Base-by-base conservation (phyloP, 30 jellyfish, hydroid and myxozoan genomes). In the Nemopilema nomurai region DNA sequence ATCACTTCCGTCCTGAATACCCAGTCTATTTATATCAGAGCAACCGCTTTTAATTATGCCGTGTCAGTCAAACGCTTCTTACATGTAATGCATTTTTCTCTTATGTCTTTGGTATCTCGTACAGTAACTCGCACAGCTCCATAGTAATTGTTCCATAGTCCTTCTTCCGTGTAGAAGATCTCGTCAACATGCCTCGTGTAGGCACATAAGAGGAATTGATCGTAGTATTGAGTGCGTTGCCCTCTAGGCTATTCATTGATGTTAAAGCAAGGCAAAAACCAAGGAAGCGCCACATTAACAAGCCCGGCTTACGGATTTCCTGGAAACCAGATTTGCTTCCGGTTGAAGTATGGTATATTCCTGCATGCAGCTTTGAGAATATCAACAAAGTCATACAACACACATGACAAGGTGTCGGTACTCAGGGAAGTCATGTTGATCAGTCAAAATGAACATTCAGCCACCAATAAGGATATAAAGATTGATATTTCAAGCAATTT, bases 281-380 rank as follows among this genome's bases (percentile, higher is more conserved):
- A 86, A 72, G 93, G 93, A 23, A 62, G 76, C 17, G 93, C 93
- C 8, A 70, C 74, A 16, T n/a, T 84, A 30, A 65, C 82, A 6
- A 84, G 93, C 49, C 93, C 93, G 18, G 93, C 80, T 19, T 84
- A 73, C 68, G 28, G 69, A 16, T 26, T 49, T 21, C 71, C 93
- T 0, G 41, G 62, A 25, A 41, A 32, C 28, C 49, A 65, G 68
- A 22, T 84, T 23, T 84, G 93, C 66, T 84, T 84, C 68, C 49
- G 93, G 57, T 8, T 84, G 20, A 74, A 80, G 23, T 84, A 84
- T 64, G 6, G 18, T 18, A 0, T 84, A 51, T 51, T 69, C 13
- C 28, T 63, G 53, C 24, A 31, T 41, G 93, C 87, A 16, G 87
- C 83, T 6, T 25, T 84, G 13, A 74, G 51, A 30, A 73, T 84